Evolutionary conservation across 2,888 invertebrate genomes (phyloP), one percentile per base, ranked within the genome.

Genomic region (Escarpia spicata): DNA sequence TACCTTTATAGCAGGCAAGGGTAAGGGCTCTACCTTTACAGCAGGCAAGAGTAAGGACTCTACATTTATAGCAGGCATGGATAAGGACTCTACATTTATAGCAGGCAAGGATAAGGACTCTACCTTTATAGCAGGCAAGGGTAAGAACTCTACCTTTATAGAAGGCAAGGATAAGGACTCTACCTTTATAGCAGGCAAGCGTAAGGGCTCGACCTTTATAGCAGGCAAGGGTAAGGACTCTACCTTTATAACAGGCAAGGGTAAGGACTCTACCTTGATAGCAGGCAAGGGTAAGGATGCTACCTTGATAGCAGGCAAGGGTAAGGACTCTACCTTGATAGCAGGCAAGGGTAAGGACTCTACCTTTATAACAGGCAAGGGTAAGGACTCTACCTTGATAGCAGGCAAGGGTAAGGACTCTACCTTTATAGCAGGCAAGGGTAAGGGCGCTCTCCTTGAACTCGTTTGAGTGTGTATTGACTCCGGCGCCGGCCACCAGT

Each of bases 391-490:
- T 75, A 26, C 26, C 26, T 75, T 75, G n/a, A 75, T 26, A 75
- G 0, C 75, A 75, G 26, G 26, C 26, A 75, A 75, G 26, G 0
- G 75, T 75, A 75, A 26, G 26, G 4, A 26, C 19, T 3, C 19
- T 92, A 96, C 97, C 99, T 97, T 99, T 99, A 96, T 98, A 99
- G 97, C 98, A 99, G 95, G 99, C 99, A 92, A 98, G 97, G 19
- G 99, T 99, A 52, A 99, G 97, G 19, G 99, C 99, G 31, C 99
- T 99, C 97, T 99, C 99, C 97, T 99, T 99, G 97, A 99, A 99
- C 97, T 99, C 99, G 97, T 99, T 99, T 93, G 99, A 99, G 97
- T 99, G 99, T 94, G 99, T 99, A 97, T 99, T 99, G 96, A 99
- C 99, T 95, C 99, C 99, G 94, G 99, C 99, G 94, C 99, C 99